Evolutionary conservation across 2,797 vertebrate species (phyloP), one percentile per base, ranked within the genome.

Genomic region (Alauda arvensis): DNA sequence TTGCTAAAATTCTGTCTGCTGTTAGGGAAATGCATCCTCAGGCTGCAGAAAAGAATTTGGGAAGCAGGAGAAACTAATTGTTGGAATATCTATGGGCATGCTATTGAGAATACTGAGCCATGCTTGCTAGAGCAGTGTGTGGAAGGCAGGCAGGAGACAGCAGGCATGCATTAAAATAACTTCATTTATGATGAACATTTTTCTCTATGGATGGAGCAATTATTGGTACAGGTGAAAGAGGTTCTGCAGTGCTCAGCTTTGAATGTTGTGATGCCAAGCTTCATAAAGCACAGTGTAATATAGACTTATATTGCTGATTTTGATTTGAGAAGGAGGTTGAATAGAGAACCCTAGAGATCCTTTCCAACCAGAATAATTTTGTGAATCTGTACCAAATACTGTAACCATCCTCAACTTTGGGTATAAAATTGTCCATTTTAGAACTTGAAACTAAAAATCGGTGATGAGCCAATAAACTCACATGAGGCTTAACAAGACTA

Each of bases 171-270:
- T 80, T 71, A 48, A 49, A 75, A 40, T 49, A 55, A 33, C 12
- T 46, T 17, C 4, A 9, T 62, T 55, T 71, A 33, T 23, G 56
- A 72, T 43, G 5, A 57, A 43, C 0, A 0, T 40, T 3, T 65
- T 80, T 69, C 11, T 49, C 20, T 9, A 0, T 42, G 57, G n/a
- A 63, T 46, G 18, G 15, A 14, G 28, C 25, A 26, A 1, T 68
- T 29, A 10, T 1, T 81, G 48, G 21, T 26, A 45, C 24, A 63
- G 9, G 17, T 46, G 37, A 46, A 71, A 34, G 52, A 62, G 34
- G 9, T 69, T 76, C 6, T 61, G 7, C 6, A 24, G 28, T 13
- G 5, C 88, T 46, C 3, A 17, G 31, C 18, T 33, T 62, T 81
- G n/a, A 15, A 45, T 62, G 15, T 46, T 76, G 77, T 69, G 25